Base-by-base conservation (phyloP, 2,888 invertebrate species). In the Drosophila tanythrix region DNA sequence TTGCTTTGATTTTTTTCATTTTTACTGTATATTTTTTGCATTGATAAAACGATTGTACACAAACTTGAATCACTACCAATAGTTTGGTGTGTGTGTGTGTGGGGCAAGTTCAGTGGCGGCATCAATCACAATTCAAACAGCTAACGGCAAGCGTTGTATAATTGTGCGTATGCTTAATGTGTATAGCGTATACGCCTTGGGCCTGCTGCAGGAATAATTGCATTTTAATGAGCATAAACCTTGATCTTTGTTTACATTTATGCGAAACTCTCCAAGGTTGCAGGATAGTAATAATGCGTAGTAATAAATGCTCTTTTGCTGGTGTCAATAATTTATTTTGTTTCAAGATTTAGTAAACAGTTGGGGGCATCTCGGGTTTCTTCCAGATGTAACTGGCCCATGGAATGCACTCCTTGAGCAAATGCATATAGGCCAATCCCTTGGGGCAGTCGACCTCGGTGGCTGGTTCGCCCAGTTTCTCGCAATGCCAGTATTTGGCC, bases 371-470 rank as follows among this genome's bases (percentile, higher is more conserved):
- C 60, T 88, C 81, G 0, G 90, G 91, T 67, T 87, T 84, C 74
- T 90, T 91, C 92, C 92, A 92, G 64, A 91, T 78, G 81, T 91
- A 92, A 67, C 85, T 90, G 43, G 86, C 84, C 92, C 92, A 92
- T 13, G 92, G 91, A 27, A 92, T 89, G 74, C 92, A 92, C 64
- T 89, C 92, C 74, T 83, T 90, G 33, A 91, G 72, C 52, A 87
- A 70, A 60, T 92, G 91, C 88, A 91, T 89, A 38, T 92, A 92
- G 11, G 91, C 92, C 25, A 85, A 72, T 21, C 89, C 92, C 1
- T 76, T 46, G 56, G 89, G 89, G 51, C 92, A 92, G 38, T 85
- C 86, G 25, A 86, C 55, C 57, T 90, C 83, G 18, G 79, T 73
- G 63, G 92, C 92, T 15, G 83, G 68, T 3, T 50, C 73, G 40